Percentiles rank a stretch among this genome's conserved stretches.
phyloP scores from a whole-genome alignment of 1,140 invertebrate species.

The Procambarus clarkii region DNA sequence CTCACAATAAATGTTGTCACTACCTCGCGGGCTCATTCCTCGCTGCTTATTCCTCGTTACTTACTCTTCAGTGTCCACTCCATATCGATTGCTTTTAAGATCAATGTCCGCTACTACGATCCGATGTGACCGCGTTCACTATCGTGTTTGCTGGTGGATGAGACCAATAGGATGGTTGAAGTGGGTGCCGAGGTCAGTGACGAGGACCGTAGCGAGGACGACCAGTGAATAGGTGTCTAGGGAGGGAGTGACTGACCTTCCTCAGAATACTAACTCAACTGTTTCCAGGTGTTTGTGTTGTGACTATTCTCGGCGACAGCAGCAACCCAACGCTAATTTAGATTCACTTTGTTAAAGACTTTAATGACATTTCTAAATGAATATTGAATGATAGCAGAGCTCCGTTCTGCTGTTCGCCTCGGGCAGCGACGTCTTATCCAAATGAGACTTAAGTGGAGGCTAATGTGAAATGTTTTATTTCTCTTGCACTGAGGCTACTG shows the following conservation, averaged over 20 bases:
- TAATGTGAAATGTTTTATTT: slow-evolving; percentile 20
- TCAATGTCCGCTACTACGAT: too few species aligned
- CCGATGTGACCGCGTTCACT: too few species aligned
- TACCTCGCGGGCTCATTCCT: too few species aligned
- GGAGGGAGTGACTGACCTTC: not conserved
- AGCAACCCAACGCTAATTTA: not conserved
- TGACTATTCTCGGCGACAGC: slow-evolving; percentile 15
- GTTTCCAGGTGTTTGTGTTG: slow-evolving; percentile 30
- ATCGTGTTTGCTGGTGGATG: too few species aligned
- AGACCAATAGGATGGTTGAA: too few species aligned
- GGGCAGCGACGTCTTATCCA: not conserved
- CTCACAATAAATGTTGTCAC: not conserved
- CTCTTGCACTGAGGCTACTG: slow-evolving; percentile 9
- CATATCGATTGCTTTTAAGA: too few species aligned
- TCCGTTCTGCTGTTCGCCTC: not conserved
- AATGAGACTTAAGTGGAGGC: not conserved
- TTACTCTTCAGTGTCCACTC: too few species aligned
- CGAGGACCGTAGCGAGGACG: too few species aligned
- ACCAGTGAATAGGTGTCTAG: too few species aligned
- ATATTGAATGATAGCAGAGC: not conserved
- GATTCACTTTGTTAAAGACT: not conserved
- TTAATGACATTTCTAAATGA: not conserved
- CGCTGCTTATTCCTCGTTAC: too few species aligned
- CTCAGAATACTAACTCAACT: slow-evolving; percentile 29
- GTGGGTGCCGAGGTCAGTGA: too few species aligned